These are phyloP conservation scores for Phaethornis superciliosus DNA, from an alignment of 2,113 vertebrate species.

Conservation along the genomic window DNA sequence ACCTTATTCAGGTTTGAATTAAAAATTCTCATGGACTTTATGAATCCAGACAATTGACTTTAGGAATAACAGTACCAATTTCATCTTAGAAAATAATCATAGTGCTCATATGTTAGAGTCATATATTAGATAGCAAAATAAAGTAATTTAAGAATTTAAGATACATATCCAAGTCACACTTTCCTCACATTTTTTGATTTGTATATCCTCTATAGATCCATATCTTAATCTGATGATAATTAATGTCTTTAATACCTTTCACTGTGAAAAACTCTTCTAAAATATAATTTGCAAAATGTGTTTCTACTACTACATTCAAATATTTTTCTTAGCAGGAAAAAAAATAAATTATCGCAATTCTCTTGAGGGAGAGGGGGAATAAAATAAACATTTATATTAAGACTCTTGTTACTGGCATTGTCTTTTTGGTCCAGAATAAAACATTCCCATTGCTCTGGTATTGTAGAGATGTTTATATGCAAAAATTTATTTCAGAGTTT, in stretches of 20 bases:
- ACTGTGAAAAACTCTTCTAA: neutral
- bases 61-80: neutral
- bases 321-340: neutral
- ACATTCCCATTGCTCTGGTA: neutral
- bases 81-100: neutral
- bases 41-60: neutral
- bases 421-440: neutral
- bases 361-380: neutral
- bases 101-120: neutral
- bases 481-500: neutral
- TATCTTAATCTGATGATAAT: slow-evolving; percentile 12
- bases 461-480: neutral
- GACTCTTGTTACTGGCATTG: neutral
- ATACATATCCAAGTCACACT: neutral
- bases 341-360: neutral
- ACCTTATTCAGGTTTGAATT: neutral
- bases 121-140: neutral
- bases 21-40: neutral
- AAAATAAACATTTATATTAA: neutral
- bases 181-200: neutral
- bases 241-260: neutral
- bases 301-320: neutral
- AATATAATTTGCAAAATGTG: neutral
- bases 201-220: neutral
- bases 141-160: neutral